Evolutionary conservation across 1,140 invertebrate species (phyloP).

Genomic region (Penaeus indicus): DNA sequence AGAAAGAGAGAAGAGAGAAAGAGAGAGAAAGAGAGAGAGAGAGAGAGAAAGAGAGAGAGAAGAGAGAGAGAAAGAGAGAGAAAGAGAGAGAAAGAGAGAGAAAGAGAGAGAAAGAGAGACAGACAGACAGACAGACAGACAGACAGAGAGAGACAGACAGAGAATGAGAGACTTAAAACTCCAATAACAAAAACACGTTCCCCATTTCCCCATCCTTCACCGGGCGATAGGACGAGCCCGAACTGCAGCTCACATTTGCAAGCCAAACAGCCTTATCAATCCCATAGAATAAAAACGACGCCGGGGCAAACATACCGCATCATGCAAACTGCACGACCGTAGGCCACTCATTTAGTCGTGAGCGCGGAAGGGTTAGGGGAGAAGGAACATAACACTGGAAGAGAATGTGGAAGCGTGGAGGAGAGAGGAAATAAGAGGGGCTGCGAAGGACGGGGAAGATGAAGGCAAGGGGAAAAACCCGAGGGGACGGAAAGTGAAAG

Average conservation of each 20-base stretch:
- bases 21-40: not conserved
- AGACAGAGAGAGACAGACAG: no score
- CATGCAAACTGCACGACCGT: no score
- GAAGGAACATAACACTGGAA: not conserved
- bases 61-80: not conserved
- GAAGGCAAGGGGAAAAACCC: not conserved
- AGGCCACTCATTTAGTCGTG: no score
- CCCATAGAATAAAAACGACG: no score
- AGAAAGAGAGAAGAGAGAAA: not conserved
- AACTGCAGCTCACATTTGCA: no score
- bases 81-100: not conserved
- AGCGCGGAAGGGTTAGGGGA: not conserved
- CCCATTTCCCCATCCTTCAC: no score
- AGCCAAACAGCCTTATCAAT: no score
- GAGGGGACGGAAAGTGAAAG: not conserved
- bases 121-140: not conserved
- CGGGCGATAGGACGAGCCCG: no score
- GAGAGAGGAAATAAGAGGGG: not conserved
- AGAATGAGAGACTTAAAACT: no score
- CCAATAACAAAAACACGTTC: no score
- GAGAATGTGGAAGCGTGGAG: not conserved
- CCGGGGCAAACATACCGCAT: no score
- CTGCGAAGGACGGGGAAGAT: not conserved
- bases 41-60: not conserved
- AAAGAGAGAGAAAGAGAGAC: not conserved